Evolutionary conservation across 2,888 invertebrate genomes (phyloP).

Genomic region (Serrognathus titanus): DNA sequence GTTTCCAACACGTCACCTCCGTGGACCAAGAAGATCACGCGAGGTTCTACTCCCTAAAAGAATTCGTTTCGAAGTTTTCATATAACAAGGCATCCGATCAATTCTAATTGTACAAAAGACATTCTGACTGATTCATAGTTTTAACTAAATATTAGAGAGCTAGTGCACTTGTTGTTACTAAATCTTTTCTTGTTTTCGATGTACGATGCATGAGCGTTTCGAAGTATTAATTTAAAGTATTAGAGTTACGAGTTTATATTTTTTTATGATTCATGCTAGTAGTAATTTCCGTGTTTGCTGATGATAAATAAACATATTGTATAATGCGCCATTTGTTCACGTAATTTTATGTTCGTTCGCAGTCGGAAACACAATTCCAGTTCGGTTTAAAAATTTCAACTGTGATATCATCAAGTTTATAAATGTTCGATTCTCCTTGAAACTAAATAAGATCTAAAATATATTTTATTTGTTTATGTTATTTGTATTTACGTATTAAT

Average conservation of each 20-base stretch:
- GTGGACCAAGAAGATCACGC: constrained; percentile 66
- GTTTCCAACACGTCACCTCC: constrained; percentile 79
- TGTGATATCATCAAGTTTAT: constrained; percentile 18
- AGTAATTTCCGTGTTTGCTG: constrained; percentile 1
- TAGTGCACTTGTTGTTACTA: constrained; percentile 3
- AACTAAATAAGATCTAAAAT: background rate
- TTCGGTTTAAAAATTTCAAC: constrained; percentile 13
- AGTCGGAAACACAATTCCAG: too few relatives aligned
- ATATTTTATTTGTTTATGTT: background rate
- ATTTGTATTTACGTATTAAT: background rate
- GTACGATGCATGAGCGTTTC: constrained; percentile 1
- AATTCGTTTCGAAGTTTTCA: constrained; percentile 52
- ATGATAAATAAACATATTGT: constrained; percentile 2
- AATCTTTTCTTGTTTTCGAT: background rate
- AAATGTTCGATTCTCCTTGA: background rate
- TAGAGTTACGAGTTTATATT: too few relatives aligned
- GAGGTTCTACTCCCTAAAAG: constrained; percentile 66
- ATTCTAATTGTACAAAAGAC: constrained; percentile 13
- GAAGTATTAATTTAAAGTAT: constrained; percentile 6
- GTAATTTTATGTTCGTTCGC: too few relatives aligned
- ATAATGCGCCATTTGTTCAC: too few relatives aligned
- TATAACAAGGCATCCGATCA: background rate
- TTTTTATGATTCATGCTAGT: background rate
- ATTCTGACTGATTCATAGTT: constrained; percentile 11
- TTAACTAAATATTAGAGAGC: constrained; percentile 4